phyloP scores from a whole-genome alignment of 2,113 vertebrate species.

The Murina feae region DNA sequence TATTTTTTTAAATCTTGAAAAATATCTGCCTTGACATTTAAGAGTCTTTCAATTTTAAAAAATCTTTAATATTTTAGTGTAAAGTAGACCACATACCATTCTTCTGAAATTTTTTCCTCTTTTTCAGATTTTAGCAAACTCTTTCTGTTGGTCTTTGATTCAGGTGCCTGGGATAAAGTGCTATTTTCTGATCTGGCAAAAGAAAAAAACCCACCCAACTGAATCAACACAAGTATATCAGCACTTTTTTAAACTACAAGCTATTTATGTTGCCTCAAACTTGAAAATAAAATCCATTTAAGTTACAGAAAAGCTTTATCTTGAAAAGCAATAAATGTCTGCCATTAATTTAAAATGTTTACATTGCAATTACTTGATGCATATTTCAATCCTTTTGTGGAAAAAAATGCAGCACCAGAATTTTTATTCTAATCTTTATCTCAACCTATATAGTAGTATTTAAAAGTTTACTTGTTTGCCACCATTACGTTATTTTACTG shows the following conservation, averaged over 20 bases:
- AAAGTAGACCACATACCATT: constrained; percentile 87
- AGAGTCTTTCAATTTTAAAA: neutral
- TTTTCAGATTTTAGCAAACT: constrained; percentile 78
- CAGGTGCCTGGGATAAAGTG: constrained; percentile 71
- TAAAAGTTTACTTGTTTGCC: constrained; percentile 52
- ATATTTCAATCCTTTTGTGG: constrained; percentile 78
- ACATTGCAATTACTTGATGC: constrained; percentile 83
- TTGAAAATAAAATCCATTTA: constrained; percentile 77
- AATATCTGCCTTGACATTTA: neutral
- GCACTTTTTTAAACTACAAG: constrained; percentile 63
- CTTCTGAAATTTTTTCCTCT: constrained; percentile 90
- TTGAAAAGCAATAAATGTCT: constrained; percentile 81
- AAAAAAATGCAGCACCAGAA: constrained; percentile 71
- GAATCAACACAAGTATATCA: constrained; percentile 47
- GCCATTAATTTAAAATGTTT: constrained; percentile 84
- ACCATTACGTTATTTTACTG: constrained; percentile 29
- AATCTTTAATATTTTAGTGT: neutral
- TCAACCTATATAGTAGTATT: constrained; percentile 72
- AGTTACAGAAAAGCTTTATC: constrained; percentile 78
- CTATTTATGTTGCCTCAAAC: constrained; percentile 72
- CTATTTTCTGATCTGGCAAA: constrained; percentile 77
- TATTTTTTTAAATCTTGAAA: constrained; percentile 42
- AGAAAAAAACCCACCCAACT: constrained; percentile 48
- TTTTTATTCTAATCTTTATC: constrained; percentile 77
- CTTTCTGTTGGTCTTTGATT: constrained; percentile 67